Base-by-base conservation (phyloP, 2,888 invertebrate genomes). In the Sinodicranocentrus sp. region DNA sequence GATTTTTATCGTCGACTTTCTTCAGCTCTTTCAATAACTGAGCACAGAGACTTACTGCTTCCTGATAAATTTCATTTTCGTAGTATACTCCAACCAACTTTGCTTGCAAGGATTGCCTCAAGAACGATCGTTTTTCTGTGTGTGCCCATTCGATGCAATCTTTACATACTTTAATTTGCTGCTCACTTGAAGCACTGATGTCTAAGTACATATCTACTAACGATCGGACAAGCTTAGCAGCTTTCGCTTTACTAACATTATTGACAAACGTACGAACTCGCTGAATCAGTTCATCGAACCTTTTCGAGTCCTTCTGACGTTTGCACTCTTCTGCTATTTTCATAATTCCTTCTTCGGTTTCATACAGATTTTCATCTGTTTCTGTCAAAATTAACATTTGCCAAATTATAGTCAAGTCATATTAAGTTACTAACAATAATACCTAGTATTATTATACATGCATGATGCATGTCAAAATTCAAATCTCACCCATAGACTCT, bases 131-230 rank as follows among this genome's bases (percentile, higher is more conserved):
- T 88, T 98, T 95, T 91, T 99, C 99, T 90, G 97, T 96, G 91
- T 98, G 98, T 33, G 99, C 98, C 99, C 99, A 99, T 92, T 98
- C 97, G 92, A 99, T 99, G 92, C 98, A 99, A 92, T 99, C 99
- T 92, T 91, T 90, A 26, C 85, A 85, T 25, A 89, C 89, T 83
- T 96, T 96, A 91, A 97, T 97, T 85, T 97, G 92, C 91, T 96
- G 95, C 86, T 93, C 93, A 92, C 98, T 98, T 86, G 97, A 97
- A 72, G 98, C 98, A 86, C 98, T 98, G 91, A 99, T 94, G 90
- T 98, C 98, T 89, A 99, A 92, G 91, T 99, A 99, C 92, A 98
- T 95, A 91, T 99, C 99, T 13, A 99, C 98, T 89, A 99, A 92
- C 23, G 97, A 96, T 87, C 99, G 94, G 8, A 99, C 99, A 89